Conservation (phyloP, 2,888 invertebrate species). For the Abscondita cerata region DNA sequence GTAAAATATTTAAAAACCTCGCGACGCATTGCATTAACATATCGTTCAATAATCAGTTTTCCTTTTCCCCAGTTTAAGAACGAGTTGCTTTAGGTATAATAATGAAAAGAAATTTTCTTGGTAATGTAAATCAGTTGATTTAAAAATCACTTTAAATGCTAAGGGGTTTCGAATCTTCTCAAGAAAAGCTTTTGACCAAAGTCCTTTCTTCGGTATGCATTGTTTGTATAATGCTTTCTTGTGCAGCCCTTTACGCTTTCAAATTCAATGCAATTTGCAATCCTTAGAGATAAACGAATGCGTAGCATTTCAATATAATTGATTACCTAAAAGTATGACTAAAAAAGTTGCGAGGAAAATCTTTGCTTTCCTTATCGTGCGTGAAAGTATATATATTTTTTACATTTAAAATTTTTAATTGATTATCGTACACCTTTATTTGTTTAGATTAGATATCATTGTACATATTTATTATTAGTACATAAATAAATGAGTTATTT, state of each 20-base stretch:
- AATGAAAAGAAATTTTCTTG: constrained; percentile 38
- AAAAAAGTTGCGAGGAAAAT: constrained; percentile 1
- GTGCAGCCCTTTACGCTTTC: constrained; percentile 48
- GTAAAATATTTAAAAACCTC: no score
- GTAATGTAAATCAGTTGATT: constrained; percentile 53
- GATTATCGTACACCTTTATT: constrained; percentile 13
- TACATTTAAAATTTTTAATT: constrained; percentile 1
- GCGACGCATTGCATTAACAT: not conserved
- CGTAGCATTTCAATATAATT: not conserved
- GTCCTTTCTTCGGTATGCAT: constrained; percentile 50
- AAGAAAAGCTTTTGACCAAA: constrained; percentile 40
- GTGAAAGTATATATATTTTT: not conserved
- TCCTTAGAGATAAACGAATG: not conserved
- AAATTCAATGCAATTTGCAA: constrained; percentile 31
- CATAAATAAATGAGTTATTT: constrained; percentile 9
- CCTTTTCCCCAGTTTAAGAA: not conserved
- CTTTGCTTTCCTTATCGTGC: not conserved
- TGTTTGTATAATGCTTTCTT: constrained; percentile 57
- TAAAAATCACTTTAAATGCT: constrained; percentile 56
- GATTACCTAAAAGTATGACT: not conserved
- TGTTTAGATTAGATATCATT: constrained; percentile 14
- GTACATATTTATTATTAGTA: constrained; percentile 12
- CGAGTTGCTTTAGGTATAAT: no score
- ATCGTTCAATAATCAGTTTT: no score
- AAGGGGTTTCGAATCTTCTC: constrained; percentile 47